Evolutionary conservation across 2,888 invertebrate species (phyloP).

Genomic region (Biston betularia): DNA sequence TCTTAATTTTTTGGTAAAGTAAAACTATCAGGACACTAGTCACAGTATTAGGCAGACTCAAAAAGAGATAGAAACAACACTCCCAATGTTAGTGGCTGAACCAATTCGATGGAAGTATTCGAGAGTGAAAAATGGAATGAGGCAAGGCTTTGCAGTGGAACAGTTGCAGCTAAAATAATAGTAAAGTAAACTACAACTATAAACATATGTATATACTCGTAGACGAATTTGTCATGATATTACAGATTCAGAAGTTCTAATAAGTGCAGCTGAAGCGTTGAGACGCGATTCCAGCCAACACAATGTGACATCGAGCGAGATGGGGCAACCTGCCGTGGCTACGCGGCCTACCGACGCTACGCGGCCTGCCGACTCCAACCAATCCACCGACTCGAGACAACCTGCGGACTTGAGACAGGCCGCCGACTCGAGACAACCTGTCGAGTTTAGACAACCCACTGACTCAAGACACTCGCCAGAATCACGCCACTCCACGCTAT

Average conservation of each 20-base stretch:
- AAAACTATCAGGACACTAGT: too few species aligned
- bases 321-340: neutral
- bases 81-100: too few species aligned
- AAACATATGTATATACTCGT: too few species aligned
- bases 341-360: constrained; percentile 15
- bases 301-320: neutral
- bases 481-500: constrained; percentile 1
- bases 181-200: neutral
- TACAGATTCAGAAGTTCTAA: constrained; percentile 71
- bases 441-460: neutral
- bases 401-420: too few species aligned
- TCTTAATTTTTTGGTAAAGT: too few species aligned
- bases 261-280: constrained; percentile 50
- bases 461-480: neutral
- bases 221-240: neutral
- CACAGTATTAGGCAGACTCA: too few species aligned
- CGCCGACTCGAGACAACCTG: too few species aligned
- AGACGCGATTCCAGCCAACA: constrained; percentile 1
- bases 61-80: too few species aligned
- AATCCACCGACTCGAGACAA: neutral
- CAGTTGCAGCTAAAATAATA: too few species aligned
- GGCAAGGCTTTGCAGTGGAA: too few species aligned
- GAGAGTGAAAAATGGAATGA: too few species aligned
- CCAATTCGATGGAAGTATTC: too few species aligned
- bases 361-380: neutral